phyloP scores from a whole-genome alignment of 1,140 invertebrate species.

The Chelonus insularis region DNA sequence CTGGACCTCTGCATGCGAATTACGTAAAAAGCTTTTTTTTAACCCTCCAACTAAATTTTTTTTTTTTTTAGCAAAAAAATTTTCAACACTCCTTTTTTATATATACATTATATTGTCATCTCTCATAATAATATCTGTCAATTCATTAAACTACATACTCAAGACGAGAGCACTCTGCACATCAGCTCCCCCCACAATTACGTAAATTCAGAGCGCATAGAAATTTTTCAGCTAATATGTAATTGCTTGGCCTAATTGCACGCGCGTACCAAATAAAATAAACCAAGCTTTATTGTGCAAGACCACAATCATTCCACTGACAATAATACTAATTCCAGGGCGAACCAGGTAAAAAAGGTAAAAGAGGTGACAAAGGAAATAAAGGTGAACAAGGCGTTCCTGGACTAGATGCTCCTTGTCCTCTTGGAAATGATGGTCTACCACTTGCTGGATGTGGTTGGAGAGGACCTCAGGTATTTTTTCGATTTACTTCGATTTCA shows the following conservation, averaged over 20 bases:
- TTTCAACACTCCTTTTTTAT: too few species aligned
- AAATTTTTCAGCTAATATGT: background rate
- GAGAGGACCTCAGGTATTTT: conserved; percentile 78
- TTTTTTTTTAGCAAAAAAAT: background rate
- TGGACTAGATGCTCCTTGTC: conserved; percentile 95
- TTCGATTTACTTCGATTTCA: too few species aligned
- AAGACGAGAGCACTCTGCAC: conserved; percentile 32
- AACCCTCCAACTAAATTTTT: background rate
- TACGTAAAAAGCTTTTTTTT: background rate
- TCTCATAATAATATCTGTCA: too few species aligned
- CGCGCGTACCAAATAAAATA: conserved; percentile 20
- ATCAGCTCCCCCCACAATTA: conserved; percentile 21
- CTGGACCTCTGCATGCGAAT: background rate
- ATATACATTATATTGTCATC: too few species aligned
- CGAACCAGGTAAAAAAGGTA: conserved; percentile 82
- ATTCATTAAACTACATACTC: conserved; percentile 8
- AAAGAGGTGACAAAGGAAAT: conserved; percentile 86
- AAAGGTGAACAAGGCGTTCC: conserved; percentile 95
- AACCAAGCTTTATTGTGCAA: too few species aligned
- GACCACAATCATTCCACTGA: background rate
- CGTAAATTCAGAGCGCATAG: background rate
- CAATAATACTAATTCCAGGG: conserved; percentile 64
- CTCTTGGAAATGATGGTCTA: conserved; percentile 89
- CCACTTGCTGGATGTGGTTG: conserved; percentile 93
- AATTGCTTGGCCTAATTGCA: conserved; percentile 54